Conservation (phyloP, 2,888 invertebrate genomes). For the Drosophila multiciliata region DNA sequence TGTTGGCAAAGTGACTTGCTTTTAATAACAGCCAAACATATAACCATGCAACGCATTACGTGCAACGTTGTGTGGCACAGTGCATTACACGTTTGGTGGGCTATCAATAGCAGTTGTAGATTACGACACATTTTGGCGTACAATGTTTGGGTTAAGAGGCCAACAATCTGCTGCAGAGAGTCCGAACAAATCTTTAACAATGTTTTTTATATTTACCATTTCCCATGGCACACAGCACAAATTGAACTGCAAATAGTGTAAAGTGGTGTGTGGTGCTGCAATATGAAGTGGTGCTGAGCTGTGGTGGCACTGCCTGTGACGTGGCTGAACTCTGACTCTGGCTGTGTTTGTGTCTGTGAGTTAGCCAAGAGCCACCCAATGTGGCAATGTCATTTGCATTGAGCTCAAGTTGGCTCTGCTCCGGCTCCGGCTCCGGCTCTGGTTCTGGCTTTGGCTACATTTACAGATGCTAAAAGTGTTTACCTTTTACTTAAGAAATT, state of each 20-base stretch:
- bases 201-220: conserved; percentile 62
- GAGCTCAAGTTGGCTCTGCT: conserved; percentile 25
- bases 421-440: conserved; percentile 31
- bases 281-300: conserved; percentile 8
- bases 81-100: conserved; percentile 26
- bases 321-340: conserved; percentile 4
- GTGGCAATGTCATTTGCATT: conserved; percentile 52
- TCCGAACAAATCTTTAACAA: conserved; percentile 54
- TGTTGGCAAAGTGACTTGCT: conserved; percentile 16
- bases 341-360: background rate
- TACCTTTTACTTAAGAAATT: conserved; percentile 84
- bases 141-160: conserved; percentile 46
- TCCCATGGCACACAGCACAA: conserved; percentile 72
- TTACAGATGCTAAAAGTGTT: conserved; percentile 80
- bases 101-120: conserved; percentile 44
- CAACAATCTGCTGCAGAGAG: conserved; percentile 12
- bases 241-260: conserved; percentile 70
- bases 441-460: conserved; percentile 44
- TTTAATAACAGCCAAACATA: conserved; percentile 6
- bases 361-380: conserved; percentile 7
- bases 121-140: conserved; percentile 58
- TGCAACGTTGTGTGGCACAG: conserved; percentile 34
- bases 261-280: conserved; percentile 39
- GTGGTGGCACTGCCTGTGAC: conserved; percentile 36
- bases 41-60: conserved; percentile 12